Base-by-base conservation (phyloP, 1,140 invertebrate species). In the Tribolium castaneum region DNA sequence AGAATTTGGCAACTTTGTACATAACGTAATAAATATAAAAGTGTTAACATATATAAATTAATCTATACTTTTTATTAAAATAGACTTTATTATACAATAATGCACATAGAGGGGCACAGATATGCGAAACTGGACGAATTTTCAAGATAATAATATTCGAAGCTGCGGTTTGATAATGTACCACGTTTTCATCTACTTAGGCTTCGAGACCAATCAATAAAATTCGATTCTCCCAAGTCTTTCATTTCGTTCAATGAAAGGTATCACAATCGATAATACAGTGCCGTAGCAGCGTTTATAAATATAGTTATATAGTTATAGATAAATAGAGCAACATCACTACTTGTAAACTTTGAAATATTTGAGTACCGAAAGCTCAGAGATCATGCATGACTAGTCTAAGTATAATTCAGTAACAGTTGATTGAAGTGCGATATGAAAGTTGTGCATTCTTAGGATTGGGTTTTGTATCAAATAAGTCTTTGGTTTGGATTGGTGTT, bases 61-160 rank as follows among this genome's bases (percentile, higher is more conserved):
- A 39, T 70, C 6, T 14, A 45, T 51, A 35, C 3, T 72, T 49
- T 30, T 72, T 50, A 51, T 72, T 72, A 51, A 72, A 72, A 51
- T 72, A 72, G 14, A 72, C 39, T 66, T 66, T 66, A 49, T 72
- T 25, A 72, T 52, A 72, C 39, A 73, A 54, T 73, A 52, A 54
- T 73, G 22, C 49, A 52, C 52, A 73, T 35, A 51, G 71, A 73
- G 71, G 50, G 45, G 50, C 70, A 72, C 70, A 73, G 71, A 73
- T 73, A 73, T 73, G 71, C 71, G 52, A 73, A 73, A 54, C 52
- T 73, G 71, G 71, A 73, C 71, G 71, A 73, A 73, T 54, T 73
- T 73, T 30, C 12, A 16, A 72, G 45, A 50, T 19, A 50, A 71
- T 49, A 50, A 51, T 30, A 52, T 51, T 39, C 22, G 25, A 73